Evolutionary conservation across 2,888 invertebrate species (phyloP).

Genomic region (Epinotia demarniana): DNA sequence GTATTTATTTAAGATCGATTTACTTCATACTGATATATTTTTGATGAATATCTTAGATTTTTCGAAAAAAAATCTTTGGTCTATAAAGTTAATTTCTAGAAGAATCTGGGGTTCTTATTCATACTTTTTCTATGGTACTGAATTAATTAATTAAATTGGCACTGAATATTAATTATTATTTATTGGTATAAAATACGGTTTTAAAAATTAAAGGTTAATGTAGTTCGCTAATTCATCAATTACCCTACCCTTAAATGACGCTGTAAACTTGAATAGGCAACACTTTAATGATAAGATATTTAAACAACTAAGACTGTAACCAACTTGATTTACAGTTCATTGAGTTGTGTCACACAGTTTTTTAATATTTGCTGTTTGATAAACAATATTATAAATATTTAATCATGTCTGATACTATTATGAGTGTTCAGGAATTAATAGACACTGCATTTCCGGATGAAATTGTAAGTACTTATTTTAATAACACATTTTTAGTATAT

Average conservation of each 20-base stretch:
- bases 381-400: conserved; percentile 4
- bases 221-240: no score
- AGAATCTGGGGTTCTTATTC: neutral
- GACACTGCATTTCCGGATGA: conserved; percentile 35
- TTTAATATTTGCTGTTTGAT: conserved; percentile 14
- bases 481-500: neutral
- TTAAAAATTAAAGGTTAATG: neutral
- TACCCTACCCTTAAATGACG: no score
- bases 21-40: neutral
- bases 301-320: neutral
- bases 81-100: neutral
- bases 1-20: neutral
- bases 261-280: no score
- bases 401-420: conserved; percentile 30
- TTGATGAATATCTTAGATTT: neutral
- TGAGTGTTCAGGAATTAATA: conserved; percentile 40
- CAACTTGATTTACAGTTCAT: conserved; percentile 14
- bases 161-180: no score
- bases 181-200: neutral
- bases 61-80: neutral
- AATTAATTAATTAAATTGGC: neutral
- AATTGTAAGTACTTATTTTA: conserved; percentile 24
- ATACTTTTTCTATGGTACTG: neutral
- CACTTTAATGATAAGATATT: neutral
- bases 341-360: conserved; percentile 11